Percentiles rank a stretch among this genome's conserved stretches.
Evolutionary conservation across 1,140 invertebrate species (phyloP).

Genomic region (Drosophila willistoni): DNA sequence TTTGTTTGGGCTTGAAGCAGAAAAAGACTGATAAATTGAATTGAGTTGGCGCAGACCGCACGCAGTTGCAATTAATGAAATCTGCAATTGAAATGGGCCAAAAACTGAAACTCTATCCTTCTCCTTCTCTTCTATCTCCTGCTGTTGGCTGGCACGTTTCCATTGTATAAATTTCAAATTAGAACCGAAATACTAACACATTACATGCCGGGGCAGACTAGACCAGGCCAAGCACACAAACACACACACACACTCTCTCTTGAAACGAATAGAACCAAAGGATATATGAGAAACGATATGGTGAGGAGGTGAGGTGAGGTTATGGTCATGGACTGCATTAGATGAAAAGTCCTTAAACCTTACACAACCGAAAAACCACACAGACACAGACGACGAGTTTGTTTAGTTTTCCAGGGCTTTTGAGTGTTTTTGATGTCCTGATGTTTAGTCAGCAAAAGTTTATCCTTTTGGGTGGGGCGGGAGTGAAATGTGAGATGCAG

Average conservation of each 20-base stretch:
- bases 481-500: slow-evolving; percentile 21
- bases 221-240: not conserved
- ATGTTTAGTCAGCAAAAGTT: slow-evolving; percentile 1
- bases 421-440: slow-evolving; percentile 10
- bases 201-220: not conserved
- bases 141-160: slow-evolving; percentile 1
- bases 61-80: slow-evolving; percentile 61
- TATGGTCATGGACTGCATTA: slow-evolving; percentile 3
- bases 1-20: not conserved
- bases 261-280: not conserved
- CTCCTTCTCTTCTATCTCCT: too few species aligned
- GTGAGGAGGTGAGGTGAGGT: not conserved
- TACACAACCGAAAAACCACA: not conserved
- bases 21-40: slow-evolving; percentile 53
- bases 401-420: slow-evolving; percentile 2
- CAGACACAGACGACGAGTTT: not conserved
- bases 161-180: slow-evolving; percentile 45
- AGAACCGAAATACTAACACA: slow-evolving; percentile 18
- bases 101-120: slow-evolving; percentile 1
- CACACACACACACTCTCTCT: too few species aligned
- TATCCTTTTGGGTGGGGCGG: not conserved
- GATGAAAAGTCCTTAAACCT: slow-evolving; percentile 1
- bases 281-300: not conserved
- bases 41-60: slow-evolving; percentile 38
- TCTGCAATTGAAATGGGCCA: slow-evolving; percentile 49